These are phyloP conservation scores for Camponotus fellah DNA, from an alignment of 2,888 invertebrate genomes.

Conservation along the genomic window DNA sequence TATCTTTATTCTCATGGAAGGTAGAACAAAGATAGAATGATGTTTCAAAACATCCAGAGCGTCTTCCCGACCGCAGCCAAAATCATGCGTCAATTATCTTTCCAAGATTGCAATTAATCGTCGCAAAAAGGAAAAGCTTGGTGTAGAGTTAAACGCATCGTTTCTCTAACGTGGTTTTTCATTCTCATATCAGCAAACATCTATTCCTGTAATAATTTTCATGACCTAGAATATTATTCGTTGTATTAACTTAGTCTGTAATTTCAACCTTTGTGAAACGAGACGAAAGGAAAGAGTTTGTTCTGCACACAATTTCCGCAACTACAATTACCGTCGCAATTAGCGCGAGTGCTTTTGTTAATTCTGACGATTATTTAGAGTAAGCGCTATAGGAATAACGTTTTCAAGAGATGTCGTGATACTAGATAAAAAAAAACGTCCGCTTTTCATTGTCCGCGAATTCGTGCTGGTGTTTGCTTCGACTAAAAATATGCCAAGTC, in stretches of 20 bases:
- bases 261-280: constrained; percentile 37
- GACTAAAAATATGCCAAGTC: background rate
- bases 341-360: constrained; percentile 36
- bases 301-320: constrained; percentile 34
- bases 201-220: constrained; percentile 9
- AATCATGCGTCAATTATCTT: no score
- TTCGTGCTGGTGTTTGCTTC: background rate
- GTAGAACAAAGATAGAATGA: no score
- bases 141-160: constrained; percentile 8
- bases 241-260: constrained; percentile 32
- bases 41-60: no score
- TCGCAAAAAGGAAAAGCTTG: constrained; percentile 2
- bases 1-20: no score
- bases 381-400: background rate
- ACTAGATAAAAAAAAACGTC: background rate
- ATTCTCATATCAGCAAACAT: constrained; percentile 36
- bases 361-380: constrained; percentile 39
- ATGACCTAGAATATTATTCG: constrained; percentile 18
- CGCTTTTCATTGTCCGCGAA: background rate
- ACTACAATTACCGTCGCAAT: constrained; percentile 46
- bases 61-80: background rate
- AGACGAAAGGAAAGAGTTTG: constrained; percentile 17
- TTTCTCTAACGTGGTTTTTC: constrained; percentile 15
- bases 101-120: constrained; percentile 21
- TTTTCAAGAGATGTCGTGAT: constrained; percentile 9